Evolutionary conservation across 2,888 invertebrate genomes (phyloP).

Genomic region (Agrotis exclamationis): DNA sequence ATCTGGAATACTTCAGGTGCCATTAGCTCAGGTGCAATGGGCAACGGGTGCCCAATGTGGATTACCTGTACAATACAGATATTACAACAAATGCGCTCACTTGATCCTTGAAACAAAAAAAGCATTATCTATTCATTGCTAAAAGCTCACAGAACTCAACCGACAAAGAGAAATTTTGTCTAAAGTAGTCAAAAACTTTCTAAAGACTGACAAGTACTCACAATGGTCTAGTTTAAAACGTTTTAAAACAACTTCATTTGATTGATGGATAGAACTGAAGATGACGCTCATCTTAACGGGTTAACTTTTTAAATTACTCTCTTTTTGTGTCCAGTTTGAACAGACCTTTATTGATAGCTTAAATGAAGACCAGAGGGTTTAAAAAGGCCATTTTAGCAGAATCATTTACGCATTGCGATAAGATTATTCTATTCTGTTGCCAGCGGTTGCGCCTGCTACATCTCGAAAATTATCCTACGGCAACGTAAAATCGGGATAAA

Average conservation of each 20-base stretch:
- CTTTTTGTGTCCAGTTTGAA: constrained; percentile 26
- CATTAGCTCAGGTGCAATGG: no score
- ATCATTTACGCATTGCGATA: no score
- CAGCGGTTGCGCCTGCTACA: no score
- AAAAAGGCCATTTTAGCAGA: no score
- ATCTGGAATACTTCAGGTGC: no score
- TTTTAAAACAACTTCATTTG: constrained; percentile 32
- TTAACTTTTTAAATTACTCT: constrained; percentile 51
- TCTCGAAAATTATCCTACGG: no score
- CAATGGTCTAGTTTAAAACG: constrained; percentile 25
- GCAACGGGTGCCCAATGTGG: no score
- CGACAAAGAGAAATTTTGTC: constrained; percentile 1
- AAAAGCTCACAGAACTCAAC: not conserved
- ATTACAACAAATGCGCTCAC: no score
- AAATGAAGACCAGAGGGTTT: constrained; percentile 3
- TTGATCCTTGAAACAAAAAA: no score
- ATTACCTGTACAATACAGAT: no score
- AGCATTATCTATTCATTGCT: not conserved
- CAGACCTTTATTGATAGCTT: constrained; percentile 28
- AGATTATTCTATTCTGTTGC: no score
- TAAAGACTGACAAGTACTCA: constrained; percentile 25
- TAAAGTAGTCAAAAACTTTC: constrained; percentile 24
- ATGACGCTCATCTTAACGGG: constrained; percentile 9
- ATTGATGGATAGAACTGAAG: constrained; percentile 37
- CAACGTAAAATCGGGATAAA: no score